Conservation (phyloP, 2,888 invertebrate genomes). For the Cerceris rybyensis region DNA sequence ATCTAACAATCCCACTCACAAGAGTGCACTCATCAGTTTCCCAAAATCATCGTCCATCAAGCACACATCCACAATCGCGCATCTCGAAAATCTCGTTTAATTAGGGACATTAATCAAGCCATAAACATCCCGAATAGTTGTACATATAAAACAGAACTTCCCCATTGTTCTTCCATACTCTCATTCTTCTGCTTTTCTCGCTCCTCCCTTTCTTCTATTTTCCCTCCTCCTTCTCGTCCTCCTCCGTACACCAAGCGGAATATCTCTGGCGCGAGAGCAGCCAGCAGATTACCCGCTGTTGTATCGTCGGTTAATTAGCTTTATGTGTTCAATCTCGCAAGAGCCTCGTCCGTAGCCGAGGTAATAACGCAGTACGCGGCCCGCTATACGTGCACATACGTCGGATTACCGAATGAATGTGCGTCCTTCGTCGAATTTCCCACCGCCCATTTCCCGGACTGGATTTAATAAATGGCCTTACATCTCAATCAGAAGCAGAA, state of each 20-base stretch:
- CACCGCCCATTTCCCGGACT: conserved; percentile 25
- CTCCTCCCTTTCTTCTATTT: conserved; percentile 29
- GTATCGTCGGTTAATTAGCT: conserved; percentile 72
- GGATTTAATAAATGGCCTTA: conserved; percentile 34
- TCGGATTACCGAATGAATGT: conserved; percentile 64
- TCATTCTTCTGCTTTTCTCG: not conserved
- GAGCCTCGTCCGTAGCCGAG: conserved; percentile 46
- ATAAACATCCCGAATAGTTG: too few relatives aligned
- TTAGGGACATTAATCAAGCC: too few relatives aligned
- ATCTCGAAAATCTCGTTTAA: too few relatives aligned
- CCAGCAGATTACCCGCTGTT: conserved; percentile 68
- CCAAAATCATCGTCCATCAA: too few relatives aligned
- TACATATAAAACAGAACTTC: conserved; percentile 12
- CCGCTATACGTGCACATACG: conserved; percentile 50
- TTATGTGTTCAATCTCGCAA: conserved; percentile 75
- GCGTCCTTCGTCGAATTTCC: conserved; percentile 49
- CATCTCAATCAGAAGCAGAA: conserved; percentile 6
- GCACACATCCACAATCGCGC: too few relatives aligned
- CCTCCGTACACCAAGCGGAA: conserved; percentile 31
- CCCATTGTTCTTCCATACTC: conserved; percentile 18
- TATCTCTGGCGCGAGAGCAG: conserved; percentile 52
- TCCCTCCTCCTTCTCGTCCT: not conserved
- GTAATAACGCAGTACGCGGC: conserved; percentile 56
- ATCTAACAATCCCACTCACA: too few relatives aligned
- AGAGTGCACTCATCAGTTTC: too few relatives aligned